Evolutionary conservation across 2,797 vertebrate genomes (phyloP), one percentile per base, ranked within the genome.

Genomic region (Rousettus madagascariensis): DNA sequence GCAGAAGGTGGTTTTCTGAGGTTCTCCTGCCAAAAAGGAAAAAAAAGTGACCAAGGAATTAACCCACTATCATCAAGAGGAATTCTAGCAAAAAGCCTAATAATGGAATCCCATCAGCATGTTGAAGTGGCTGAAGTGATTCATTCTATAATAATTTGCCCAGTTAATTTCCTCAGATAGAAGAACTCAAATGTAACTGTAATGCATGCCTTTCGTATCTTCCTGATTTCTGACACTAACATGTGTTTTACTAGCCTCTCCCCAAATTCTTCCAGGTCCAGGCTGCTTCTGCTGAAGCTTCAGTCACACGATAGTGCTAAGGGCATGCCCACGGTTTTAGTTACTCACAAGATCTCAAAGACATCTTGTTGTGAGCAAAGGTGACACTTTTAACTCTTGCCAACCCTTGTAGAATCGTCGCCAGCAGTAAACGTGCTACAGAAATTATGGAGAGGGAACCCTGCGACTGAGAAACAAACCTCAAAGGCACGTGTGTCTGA

Each of bases 211-310:
- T 51, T 85, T 33, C 1, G 0, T 22, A 87, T 85, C 33, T 57
- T 61, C 38, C 17, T 43, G 49, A 6, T 49, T 33, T 59, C 63
- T 78, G 55, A 74, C 24, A 30, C 16, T 33, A 55, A 36, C 10
- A 16, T 53, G 28, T n/a, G 28, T 78, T 77, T 83, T 55, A 82
- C n/a, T 43, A 90, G 28, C 72, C 61, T 94, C 71, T 85, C 11
- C 26, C 46, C 13, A 10, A 69, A 59, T 61, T 46, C 22, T 11
- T 33, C 0, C 17, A 63, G 38, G 84, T 55, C 51, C 65, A 61
- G 57, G 43, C 69, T 82, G n/a, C 53, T 95, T 96, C 85, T 61
- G 66, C 36, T 2, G 78, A 89, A 43, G 46, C n/a, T 86, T 66
- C 26, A 43, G 16, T 75, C 28, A 43, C 20, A 46, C 30, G 22